Evolutionary conservation across 1,140 invertebrate genomes (phyloP).

Genomic region (Cyclina sinensis): DNA sequence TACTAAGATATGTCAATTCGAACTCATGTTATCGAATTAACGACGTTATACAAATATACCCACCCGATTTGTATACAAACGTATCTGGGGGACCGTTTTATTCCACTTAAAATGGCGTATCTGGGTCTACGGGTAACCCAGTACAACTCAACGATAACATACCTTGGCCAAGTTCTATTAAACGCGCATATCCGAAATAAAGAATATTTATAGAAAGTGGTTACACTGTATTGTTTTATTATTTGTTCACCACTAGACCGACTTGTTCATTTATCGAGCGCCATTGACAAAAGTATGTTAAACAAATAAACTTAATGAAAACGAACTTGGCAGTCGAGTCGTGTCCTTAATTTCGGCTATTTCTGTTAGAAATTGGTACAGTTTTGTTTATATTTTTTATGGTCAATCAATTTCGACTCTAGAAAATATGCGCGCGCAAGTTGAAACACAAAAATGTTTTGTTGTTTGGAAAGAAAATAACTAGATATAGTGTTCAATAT

Average conservation of each 20-base stretch:
- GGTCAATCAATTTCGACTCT: too few species aligned
- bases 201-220: too few species aligned
- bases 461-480: too few species aligned
- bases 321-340: neutral
- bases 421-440: too few species aligned
- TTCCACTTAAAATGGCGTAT: neutral
- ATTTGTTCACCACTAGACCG: neutral
- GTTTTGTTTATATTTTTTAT: neutral
- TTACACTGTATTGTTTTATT: conserved; percentile 17
- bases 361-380: neutral
- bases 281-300: conserved; percentile 20
- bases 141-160: neutral
- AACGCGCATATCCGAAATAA: neutral
- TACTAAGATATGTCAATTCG: neutral
- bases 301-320: conserved; percentile 17
- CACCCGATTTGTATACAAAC: conserved; percentile 6
- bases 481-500: too few species aligned
- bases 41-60: neutral
- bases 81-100: neutral
- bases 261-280: conserved; percentile 39
- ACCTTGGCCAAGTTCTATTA: neutral
- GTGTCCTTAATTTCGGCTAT: neutral
- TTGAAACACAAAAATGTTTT: too few species aligned
- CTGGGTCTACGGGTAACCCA: neutral
- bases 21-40: neutral